These are phyloP conservation scores for Chrysolina haemoptera DNA, from an alignment of 2,888 invertebrate species.

Conservation along the genomic window DNA sequence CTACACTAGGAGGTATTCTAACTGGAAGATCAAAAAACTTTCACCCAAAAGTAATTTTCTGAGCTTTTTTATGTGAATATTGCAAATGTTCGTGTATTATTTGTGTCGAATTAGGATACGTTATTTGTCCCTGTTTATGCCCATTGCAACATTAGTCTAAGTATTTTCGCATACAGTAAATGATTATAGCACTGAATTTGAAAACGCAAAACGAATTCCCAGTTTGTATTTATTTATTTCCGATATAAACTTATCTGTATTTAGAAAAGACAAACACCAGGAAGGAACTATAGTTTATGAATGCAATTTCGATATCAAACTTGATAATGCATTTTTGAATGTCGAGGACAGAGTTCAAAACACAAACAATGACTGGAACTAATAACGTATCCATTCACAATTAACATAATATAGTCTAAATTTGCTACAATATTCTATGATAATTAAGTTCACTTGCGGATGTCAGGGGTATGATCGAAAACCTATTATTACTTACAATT, in stretches of 20 bases:
- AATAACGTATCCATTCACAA: neutral
- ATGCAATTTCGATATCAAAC: neutral
- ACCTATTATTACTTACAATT: neutral
- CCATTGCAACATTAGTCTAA: neutral
- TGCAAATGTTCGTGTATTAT: neutral
- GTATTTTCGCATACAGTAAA: neutral
- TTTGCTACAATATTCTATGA: neutral
- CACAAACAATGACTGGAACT: neutral
- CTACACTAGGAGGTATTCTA: conserved; percentile 10
- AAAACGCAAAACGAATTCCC: too few relatives aligned
- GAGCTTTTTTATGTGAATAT: neutral
- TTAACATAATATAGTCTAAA: conserved; percentile 2
- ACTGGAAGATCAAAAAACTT: conserved; percentile 11
- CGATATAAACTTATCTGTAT: neutral
- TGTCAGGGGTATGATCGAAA: neutral
- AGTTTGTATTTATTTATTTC: too few relatives aligned
- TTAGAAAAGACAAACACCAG: neutral
- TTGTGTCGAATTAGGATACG: neutral
- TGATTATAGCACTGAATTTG: too few relatives aligned
- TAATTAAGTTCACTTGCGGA: conserved; percentile 18
- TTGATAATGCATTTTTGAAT: neutral
- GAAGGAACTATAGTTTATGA: too few relatives aligned
- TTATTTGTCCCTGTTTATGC: neutral
- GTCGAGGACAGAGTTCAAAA: neutral
- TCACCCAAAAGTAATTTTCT: neutral